phyloP scores from a whole-genome alignment of 2,888 invertebrate genomes.

The Tromatobia lineatoria region DNA sequence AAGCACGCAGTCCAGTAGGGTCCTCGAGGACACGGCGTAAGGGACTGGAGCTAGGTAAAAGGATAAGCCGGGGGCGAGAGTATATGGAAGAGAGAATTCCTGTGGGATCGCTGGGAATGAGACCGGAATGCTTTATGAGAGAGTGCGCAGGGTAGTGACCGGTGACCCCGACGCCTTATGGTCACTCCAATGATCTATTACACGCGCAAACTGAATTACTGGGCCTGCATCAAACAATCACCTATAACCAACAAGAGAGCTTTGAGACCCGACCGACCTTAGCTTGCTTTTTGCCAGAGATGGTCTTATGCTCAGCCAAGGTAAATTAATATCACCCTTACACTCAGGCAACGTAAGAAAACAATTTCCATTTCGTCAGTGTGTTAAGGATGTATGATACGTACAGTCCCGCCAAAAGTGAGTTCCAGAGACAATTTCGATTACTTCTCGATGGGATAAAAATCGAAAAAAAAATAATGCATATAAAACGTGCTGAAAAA shows the following conservation, averaged over 20 bases:
- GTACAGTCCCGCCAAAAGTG: too few relatives aligned
- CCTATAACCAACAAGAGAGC: constrained; percentile 12
- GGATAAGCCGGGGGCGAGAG: constrained; percentile 40
- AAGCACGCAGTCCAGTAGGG: constrained; percentile 10
- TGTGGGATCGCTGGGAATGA: constrained; percentile 67
- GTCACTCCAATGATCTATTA: constrained; percentile 66
- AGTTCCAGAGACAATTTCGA: too few relatives aligned
- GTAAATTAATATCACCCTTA: constrained; percentile 10
- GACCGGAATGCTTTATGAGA: constrained; percentile 70
- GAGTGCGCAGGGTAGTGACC: constrained; percentile 47
- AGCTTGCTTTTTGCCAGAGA: constrained; percentile 6
- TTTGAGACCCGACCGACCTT: constrained; percentile 3
- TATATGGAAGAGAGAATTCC: constrained; percentile 64
- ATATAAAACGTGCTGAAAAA: too few relatives aligned
- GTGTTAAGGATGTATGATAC: too few relatives aligned
- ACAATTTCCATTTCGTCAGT: neutral
- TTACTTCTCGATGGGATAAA: too few relatives aligned
- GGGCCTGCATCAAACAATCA: constrained; percentile 52
- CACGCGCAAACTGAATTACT: constrained; percentile 64
- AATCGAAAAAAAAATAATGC: too few relatives aligned
- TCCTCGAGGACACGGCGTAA: constrained; percentile 22
- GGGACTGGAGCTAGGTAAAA: constrained; percentile 41
- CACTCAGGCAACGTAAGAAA: neutral
- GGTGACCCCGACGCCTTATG: constrained; percentile 52
- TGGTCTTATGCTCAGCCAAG: neutral